A percentile compares a stretch with the other conserved stretches of the same genome.
phyloP scores from a whole-genome alignment of 2,888 invertebrate genomes.

The Dasypolia templi region DNA sequence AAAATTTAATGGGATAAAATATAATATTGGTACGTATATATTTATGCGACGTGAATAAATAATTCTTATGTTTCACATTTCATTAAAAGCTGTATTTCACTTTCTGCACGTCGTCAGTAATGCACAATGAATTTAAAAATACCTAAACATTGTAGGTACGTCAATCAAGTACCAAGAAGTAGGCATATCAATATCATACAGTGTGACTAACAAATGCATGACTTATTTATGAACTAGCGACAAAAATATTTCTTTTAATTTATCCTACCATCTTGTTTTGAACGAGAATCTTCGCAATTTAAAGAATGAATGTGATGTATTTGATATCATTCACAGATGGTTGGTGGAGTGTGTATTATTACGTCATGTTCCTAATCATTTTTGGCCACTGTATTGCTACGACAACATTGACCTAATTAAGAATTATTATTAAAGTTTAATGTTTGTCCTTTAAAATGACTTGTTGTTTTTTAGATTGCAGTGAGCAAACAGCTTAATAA shows the following conservation, averaged over 20 bases:
- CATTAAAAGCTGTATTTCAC: slow-evolving; percentile 30
- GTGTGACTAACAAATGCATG: slow-evolving; percentile 69
- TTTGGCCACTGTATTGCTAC: slow-evolving; percentile 23
- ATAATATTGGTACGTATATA: slow-evolving; percentile 55
- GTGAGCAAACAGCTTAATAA: slow-evolving; percentile 35
- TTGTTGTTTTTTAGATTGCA: slow-evolving; percentile 8
- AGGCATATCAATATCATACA: slow-evolving; percentile 46
- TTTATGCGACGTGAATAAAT: slow-evolving; percentile 53
- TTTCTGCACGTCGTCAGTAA: slow-evolving; percentile 58
- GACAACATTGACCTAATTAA: slow-evolving; percentile 45
- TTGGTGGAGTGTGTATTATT: slow-evolving; percentile 35
- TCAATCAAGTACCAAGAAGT: slow-evolving; percentile 35
- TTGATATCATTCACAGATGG: slow-evolving; percentile 63
- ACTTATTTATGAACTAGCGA: slow-evolving; percentile 42
- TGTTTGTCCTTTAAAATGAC: slow-evolving; percentile 5
- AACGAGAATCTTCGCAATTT: slow-evolving; percentile 38
- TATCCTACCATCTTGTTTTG: slow-evolving; percentile 19
- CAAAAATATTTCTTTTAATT: slow-evolving; percentile 13
- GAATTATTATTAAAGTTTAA: slow-evolving; percentile 12
- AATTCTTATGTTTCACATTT: slow-evolving; percentile 41
- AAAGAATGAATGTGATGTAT: slow-evolving; percentile 35
- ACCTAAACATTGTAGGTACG: slow-evolving; percentile 33
- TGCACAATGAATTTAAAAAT: slow-evolving; percentile 54
- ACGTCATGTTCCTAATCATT: slow-evolving; percentile 53
- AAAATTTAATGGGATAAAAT: slow-evolving; percentile 54